Evolutionary conservation across 2,113 vertebrate genomes (phyloP).

Genomic region (Pedetes capensis): DNA sequence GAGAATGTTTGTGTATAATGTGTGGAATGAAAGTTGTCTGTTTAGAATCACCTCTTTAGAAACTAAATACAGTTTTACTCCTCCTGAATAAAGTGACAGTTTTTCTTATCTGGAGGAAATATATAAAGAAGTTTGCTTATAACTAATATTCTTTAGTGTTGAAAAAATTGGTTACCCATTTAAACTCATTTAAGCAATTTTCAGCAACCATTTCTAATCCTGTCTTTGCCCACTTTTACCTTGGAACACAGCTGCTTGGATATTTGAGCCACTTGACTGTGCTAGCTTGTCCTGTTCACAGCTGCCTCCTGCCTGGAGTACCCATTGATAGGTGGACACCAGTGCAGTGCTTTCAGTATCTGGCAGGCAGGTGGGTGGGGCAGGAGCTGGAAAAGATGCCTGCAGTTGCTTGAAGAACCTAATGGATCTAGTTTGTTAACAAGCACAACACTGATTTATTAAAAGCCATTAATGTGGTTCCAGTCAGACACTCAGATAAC

Average conservation of each 20-base stretch:
- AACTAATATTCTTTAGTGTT: not conserved
- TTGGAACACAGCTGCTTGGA: constrained; percentile 65
- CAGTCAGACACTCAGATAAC: not conserved
- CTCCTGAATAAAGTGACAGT: not conserved
- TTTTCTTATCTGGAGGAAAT: constrained; percentile 26
- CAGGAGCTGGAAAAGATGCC: not conserved
- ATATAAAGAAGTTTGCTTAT: constrained; percentile 26
- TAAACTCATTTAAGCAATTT: constrained; percentile 20
- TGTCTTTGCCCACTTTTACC: constrained; percentile 57
- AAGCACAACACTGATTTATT: not conserved
- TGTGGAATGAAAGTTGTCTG: not conserved
- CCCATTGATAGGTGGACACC: not conserved
- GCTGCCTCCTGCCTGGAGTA: not conserved
- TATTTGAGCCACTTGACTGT: constrained; percentile 35
- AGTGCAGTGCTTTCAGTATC: not conserved
- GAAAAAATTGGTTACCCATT: not conserved
- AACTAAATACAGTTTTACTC: not conserved
- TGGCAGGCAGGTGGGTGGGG: not conserved
- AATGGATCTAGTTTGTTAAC: not conserved
- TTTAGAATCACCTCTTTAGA: not conserved
- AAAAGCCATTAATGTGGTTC: not conserved
- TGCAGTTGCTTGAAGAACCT: not conserved
- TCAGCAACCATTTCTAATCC: constrained; percentile 36
- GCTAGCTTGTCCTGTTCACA: constrained; percentile 53
- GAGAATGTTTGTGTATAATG: not conserved